Base-by-base conservation (phyloP, 30 jellyfish, hydroid and myxozoan genomes). In the Turritopsis dohrnii region DNA sequence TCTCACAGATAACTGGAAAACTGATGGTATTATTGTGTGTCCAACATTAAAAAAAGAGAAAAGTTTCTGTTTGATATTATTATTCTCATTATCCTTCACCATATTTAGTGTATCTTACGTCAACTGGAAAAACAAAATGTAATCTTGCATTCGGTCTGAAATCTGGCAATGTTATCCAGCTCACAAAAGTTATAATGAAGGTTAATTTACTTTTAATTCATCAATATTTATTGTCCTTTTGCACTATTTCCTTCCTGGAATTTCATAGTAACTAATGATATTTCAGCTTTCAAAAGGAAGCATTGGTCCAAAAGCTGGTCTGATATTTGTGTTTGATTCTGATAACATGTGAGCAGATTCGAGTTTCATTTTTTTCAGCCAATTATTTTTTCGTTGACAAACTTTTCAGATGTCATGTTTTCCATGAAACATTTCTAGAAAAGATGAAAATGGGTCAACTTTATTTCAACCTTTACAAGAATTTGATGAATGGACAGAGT, bases 221-320 rank as follows among this genome's bases (percentile, higher is more conserved):
- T 41, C 60, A 41, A 41, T 41, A 41, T 5, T 41, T 41, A 3
- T 41, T 41, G 5, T 41, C 60, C 13, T 41, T 41, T 41, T 41
- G 5, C 13, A 13, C 13, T 41, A 13, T 41, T 3, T 5, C 13
- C 5, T 3, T 41, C 60, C 5, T 3, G 13, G 60, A 41, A 41
- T 41, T 41, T 3, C 13, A 41, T 41, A 41, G 5, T 41, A 41
- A 3, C 13, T 5, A 13, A 41, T 41, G 5, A 5, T 41, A 16
- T 81, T 81, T 71, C 71, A 92, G 98, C 94, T 88, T 18, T 81
- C 98, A 74, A 92, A 88, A 85, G 98, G 98, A 8, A 88, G 95
- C 29, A 81, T 66, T 26, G 96, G 94, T 29, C 97, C 96, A 20
- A 88, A 83, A 29, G 84, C 88, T 74, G 99, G 99, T 9, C 91